Conservation (phyloP, 2,797 vertebrate genomes). For the Anguilla pacifica region DNA sequence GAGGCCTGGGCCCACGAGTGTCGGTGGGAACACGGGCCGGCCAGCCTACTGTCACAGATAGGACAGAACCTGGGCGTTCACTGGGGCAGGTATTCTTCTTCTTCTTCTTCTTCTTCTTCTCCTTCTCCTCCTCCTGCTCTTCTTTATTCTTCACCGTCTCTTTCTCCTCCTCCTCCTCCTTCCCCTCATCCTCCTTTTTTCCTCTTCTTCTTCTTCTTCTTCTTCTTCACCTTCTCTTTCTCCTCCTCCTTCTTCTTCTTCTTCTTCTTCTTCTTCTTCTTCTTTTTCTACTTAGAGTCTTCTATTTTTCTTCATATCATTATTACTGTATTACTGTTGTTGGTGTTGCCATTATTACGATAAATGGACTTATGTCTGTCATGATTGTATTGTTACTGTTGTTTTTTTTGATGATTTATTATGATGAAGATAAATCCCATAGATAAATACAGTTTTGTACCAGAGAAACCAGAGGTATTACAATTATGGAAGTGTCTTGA, state of each 20-base stretch:
- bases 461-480: neutral
- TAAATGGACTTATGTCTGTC: neutral
- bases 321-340: no score
- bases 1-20: conserved; percentile 91
- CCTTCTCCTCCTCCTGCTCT: neutral
- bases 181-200: neutral
- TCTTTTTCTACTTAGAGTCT: neutral
- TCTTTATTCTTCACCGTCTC: neutral
- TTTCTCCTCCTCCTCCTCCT: neutral
- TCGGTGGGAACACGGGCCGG: conserved; percentile 92
- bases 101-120: neutral
- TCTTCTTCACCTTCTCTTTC: neutral
- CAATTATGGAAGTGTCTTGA: no score
- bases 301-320: neutral
- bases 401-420: neutral
- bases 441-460: no score
- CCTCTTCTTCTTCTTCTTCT: no score
- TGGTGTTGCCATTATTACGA: neutral
- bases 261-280: neutral
- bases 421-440: neutral
- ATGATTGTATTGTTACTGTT: neutral
- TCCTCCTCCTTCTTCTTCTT: no score
- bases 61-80: conserved; percentile 95
- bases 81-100: conserved; percentile 89
- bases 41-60: conserved; percentile 89